Evolutionary conservation across 2,888 invertebrate species (phyloP).

Genomic region (Phalera bucephala): DNA sequence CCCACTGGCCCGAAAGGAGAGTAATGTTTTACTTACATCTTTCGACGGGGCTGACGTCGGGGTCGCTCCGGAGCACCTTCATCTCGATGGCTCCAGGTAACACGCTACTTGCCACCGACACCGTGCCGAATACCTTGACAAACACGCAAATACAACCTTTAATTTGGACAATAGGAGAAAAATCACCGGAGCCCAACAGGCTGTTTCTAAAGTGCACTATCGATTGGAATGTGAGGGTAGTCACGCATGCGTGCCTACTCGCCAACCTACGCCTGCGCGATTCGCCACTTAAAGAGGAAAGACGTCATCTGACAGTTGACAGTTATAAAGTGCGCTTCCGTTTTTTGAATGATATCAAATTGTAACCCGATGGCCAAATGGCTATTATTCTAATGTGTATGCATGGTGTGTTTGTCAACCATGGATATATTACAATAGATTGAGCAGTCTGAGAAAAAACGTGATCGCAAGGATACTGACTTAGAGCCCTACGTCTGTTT

Average conservation of each 20-base stretch:
- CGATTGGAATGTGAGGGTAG: conserved; percentile 55
- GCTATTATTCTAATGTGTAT: too few relatives aligned
- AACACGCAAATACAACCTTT: conserved; percentile 43
- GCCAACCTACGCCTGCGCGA: conserved; percentile 30
- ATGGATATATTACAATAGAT: too few relatives aligned
- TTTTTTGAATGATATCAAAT: conserved; percentile 27
- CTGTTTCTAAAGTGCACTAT: conserved; percentile 75
- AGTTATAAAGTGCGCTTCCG: conserved; percentile 37
- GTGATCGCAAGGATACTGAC: too few relatives aligned
- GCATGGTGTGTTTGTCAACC: too few relatives aligned
- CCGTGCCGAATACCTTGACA: conserved; percentile 54
- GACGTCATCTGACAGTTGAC: conserved; percentile 72
- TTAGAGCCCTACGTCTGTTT: too few relatives aligned
- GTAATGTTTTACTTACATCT: conserved; percentile 77
- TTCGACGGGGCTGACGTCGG: conserved; percentile 82
- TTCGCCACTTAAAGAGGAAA: conserved; percentile 53
- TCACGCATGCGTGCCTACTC: conserved; percentile 53
- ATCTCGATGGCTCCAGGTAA: conserved; percentile 70
- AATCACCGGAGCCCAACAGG: conserved; percentile 68
- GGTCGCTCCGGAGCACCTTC: conserved; percentile 83
- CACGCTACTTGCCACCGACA: conserved; percentile 75
- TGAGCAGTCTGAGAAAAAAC: too few relatives aligned
- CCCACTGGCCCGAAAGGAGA: too few relatives aligned
- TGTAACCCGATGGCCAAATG: too few relatives aligned
- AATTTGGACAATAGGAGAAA: conserved; percentile 45